Conservation (phyloP, 2,113 vertebrate species). For the Suncus etruscus region DNA sequence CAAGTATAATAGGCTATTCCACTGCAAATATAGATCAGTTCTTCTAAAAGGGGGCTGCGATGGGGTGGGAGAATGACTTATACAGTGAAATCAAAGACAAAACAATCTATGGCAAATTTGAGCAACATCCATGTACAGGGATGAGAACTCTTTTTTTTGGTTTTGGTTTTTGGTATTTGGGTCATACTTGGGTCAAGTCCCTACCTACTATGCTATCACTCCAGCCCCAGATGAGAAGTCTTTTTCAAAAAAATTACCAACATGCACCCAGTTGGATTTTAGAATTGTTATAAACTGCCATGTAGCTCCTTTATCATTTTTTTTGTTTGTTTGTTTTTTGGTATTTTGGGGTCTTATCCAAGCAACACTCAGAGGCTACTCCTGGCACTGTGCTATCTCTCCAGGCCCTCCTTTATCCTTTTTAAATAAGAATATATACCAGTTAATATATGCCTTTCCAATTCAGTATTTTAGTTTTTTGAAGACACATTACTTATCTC, state of each 20-base stretch:
- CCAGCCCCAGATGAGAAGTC: no score
- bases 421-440: background rate
- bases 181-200: no score
- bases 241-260: background rate
- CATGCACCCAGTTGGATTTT: background rate
- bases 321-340: background rate
- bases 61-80: background rate
- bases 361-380: no score
- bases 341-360: no score
- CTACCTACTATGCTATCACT: no score
- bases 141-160: background rate
- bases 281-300: background rate
- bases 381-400: no score
- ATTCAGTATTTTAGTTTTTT: background rate
- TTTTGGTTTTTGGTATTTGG: no score
- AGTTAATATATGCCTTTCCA: background rate
- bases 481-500: background rate
- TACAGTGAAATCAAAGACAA: slow-evolving; percentile 1
- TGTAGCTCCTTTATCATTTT: background rate
- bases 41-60: background rate
- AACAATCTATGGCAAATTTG: background rate
- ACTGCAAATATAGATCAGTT: slow-evolving; percentile 7
- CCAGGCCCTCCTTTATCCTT: background rate
- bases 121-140: background rate
- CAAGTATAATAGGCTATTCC: background rate